phyloP scores from a whole-genome alignment of 2,113 vertebrate species.

The Dicerorhinus sumatrensis region DNA sequence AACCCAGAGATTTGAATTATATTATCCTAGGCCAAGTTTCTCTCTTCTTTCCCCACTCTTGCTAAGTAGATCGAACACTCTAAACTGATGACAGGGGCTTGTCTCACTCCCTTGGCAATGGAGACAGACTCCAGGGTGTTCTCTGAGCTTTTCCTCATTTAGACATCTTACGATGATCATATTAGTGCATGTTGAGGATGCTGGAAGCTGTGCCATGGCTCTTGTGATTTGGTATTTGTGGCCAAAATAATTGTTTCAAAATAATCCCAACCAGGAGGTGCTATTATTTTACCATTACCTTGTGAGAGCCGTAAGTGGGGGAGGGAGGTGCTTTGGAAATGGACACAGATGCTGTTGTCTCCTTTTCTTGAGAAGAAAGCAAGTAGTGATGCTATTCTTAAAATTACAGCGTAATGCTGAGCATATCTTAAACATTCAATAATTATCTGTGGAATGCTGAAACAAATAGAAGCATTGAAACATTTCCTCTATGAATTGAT shows the following conservation, averaged over 20 bases:
- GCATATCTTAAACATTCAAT: not conserved
- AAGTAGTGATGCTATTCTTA: not conserved
- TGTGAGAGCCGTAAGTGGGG: not conserved
- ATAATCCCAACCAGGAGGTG: not conserved
- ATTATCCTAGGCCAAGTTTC: not conserved
- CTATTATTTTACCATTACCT: not conserved
- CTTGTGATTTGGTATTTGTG: conserved; percentile 6
- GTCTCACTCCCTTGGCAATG: not conserved
- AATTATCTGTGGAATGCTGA: not conserved
- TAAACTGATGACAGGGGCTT: not conserved
- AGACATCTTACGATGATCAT: not conserved
- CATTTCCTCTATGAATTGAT: not conserved
- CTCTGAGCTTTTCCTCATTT: not conserved
- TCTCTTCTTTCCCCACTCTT: not conserved
- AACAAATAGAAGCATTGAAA: not conserved
- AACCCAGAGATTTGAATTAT: conserved; percentile 27
- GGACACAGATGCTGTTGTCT: not conserved
- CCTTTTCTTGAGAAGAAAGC: not conserved
- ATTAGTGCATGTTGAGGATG: not conserved
- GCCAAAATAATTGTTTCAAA: conserved; percentile 42
- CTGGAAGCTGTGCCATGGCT: not conserved
- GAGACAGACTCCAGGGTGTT: not conserved
- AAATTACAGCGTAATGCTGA: not conserved
- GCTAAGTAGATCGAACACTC: not conserved
- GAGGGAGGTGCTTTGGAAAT: not conserved